Evolutionary conservation across 2,888 invertebrate species (phyloP).

Genomic region (Ethmia dodecea): DNA sequence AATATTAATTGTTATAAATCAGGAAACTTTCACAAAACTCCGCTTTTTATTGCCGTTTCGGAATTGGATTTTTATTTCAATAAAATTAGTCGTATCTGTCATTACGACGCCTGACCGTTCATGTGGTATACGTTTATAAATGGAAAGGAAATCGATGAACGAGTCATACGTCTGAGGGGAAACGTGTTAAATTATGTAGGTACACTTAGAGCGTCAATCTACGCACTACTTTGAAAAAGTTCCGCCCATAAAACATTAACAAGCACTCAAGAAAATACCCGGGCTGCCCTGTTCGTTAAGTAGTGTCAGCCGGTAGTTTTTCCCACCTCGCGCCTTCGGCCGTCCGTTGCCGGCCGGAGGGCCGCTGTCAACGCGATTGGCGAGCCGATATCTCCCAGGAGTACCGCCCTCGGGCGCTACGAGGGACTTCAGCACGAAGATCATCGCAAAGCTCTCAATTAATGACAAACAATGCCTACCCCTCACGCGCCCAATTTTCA

Average conservation of each 20-base stretch:
- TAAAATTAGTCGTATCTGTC: slow-evolving; percentile 45
- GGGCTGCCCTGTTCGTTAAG: slow-evolving; percentile 70
- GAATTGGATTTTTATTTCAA: slow-evolving; percentile 62
- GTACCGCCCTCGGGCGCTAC: slow-evolving; percentile 51
- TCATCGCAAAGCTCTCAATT: slow-evolving; percentile 73
- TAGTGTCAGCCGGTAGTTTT: slow-evolving; percentile 75
- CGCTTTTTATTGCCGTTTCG: slow-evolving; percentile 52
- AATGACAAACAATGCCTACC: slow-evolving; percentile 64
- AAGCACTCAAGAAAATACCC: slow-evolving; percentile 76
- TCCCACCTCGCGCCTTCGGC: slow-evolving; percentile 61
- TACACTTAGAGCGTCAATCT: slow-evolving; percentile 74
- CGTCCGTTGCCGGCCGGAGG: slow-evolving; percentile 58
- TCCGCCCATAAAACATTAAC: slow-evolving; percentile 77
- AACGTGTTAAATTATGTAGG: slow-evolving; percentile 70
- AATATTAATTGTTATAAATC: slow-evolving; percentile 77
- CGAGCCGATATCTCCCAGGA: slow-evolving; percentile 69
- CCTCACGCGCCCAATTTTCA: slow-evolving; percentile 65
- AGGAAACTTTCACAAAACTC: slow-evolving; percentile 55
- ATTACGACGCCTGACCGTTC: slow-evolving; percentile 25
- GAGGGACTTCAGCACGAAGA: slow-evolving; percentile 53
- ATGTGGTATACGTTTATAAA: slow-evolving; percentile 31
- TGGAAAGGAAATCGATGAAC: slow-evolving; percentile 41
- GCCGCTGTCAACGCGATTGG: slow-evolving; percentile 73
- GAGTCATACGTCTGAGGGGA: slow-evolving; percentile 49
- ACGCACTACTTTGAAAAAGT: slow-evolving; percentile 72